Evolutionary conservation across 2,797 vertebrate genomes (phyloP).

Genomic region (Cichlasoma orientale): DNA sequence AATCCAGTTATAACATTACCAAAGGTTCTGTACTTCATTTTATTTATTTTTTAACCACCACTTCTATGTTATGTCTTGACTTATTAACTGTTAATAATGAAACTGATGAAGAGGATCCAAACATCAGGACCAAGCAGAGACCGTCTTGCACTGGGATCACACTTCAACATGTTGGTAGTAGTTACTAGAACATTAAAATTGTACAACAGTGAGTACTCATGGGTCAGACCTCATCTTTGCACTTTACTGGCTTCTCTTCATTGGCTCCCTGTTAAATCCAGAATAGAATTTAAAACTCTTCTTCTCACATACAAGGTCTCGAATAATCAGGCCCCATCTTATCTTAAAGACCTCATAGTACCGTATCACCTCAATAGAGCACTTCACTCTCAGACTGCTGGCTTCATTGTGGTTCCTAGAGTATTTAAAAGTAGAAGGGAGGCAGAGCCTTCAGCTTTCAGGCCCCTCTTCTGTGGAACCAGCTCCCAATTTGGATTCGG

Average conservation of each 20-base stretch:
- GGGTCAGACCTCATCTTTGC: neutral
- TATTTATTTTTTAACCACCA: neutral
- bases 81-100: neutral
- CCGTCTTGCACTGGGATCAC: neutral
- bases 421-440: no score
- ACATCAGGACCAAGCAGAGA: neutral
- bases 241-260: neutral
- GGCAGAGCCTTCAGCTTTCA: no score
- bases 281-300: no score
- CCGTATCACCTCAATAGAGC: no score
- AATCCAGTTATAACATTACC: neutral
- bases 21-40: neutral
- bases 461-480: no score
- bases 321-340: no score
- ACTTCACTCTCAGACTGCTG: no score
- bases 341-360: no score
- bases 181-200: neutral
- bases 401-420: no score
- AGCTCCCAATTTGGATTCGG: no score
- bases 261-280: no score
- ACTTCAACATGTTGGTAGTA: neutral
- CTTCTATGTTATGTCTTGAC: neutral
- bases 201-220: neutral
- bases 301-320: no score
- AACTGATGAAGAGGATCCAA: neutral